These are phyloP conservation scores for Murina feae DNA, from an alignment of 2,113 vertebrate genomes.

Conservation along the genomic window DNA sequence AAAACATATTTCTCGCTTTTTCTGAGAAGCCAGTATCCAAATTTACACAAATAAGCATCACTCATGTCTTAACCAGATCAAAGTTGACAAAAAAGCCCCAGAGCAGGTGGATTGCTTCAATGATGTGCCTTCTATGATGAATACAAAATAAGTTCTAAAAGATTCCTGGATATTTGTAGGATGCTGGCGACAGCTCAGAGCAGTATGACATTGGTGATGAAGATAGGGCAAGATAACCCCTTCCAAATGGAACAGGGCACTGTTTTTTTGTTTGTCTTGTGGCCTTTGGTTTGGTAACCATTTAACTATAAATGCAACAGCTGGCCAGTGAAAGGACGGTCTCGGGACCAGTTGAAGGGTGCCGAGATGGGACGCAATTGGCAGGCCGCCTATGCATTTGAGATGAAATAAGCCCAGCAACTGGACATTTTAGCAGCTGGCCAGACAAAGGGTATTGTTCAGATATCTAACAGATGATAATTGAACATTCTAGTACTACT, in stretches of 20 bases:
- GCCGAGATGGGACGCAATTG: constrained; percentile 58
- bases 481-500: constrained; percentile 60
- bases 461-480: constrained; percentile 68
- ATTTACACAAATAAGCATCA: constrained; percentile 34
- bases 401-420: constrained; percentile 61
- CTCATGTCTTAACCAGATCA: neutral
- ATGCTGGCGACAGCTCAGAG: constrained; percentile 26
- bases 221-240: neutral
- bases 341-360: constrained; percentile 45
- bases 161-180: constrained; percentile 43
- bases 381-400: constrained; percentile 56
- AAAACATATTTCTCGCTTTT: neutral
- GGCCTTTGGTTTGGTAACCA: constrained; percentile 57
- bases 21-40: neutral
- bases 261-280: constrained; percentile 18
- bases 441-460: constrained; percentile 73
- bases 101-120: constrained; percentile 47
- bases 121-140: constrained; percentile 31
- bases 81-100: constrained; percentile 32
- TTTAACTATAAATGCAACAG: constrained; percentile 70
- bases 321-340: constrained; percentile 62
- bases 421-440: constrained; percentile 72
- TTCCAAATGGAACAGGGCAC: neutral
- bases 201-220: constrained; percentile 36
- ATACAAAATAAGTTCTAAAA: constrained; percentile 53